Evolutionary conservation across 2,797 vertebrate species (phyloP).

Genomic region (Channa striata): DNA sequence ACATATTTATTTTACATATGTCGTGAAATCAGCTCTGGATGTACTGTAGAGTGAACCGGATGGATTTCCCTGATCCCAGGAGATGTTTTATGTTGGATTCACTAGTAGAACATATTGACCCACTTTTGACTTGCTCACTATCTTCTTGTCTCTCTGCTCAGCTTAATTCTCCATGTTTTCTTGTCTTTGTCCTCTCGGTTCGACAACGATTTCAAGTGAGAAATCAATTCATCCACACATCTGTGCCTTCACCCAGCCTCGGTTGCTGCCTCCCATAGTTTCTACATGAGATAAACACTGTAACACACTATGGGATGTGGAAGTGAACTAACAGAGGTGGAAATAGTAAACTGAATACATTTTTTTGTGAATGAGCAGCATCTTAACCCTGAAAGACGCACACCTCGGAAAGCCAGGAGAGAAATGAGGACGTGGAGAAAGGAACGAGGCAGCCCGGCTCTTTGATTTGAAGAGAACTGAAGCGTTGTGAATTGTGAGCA

Average conservation of each 20-base stretch:
- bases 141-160: constrained; percentile 22
- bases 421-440: constrained; percentile 43
- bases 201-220: constrained; percentile 17
- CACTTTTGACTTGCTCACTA: constrained; percentile 46
- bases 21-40: constrained; percentile 21
- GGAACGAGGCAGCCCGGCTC: constrained; percentile 37
- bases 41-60: constrained; percentile 14
- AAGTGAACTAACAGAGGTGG: constrained; percentile 10
- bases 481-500: constrained; percentile 59
- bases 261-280: constrained; percentile 14
- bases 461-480: constrained; percentile 72
- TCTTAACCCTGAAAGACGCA: constrained; percentile 44
- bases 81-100: constrained; percentile 44
- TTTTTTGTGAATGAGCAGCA: constrained; percentile 32
- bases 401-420: constrained; percentile 33
- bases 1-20: too few species aligned
- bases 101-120: constrained; percentile 54
- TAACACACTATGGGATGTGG: neutral
- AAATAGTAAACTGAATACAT: constrained; percentile 21
- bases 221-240: constrained; percentile 15
- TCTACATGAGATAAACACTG: constrained; percentile 16
- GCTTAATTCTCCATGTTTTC: constrained; percentile 5
- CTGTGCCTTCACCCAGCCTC: constrained; percentile 4
- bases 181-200: constrained; percentile 16
- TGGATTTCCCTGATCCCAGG: constrained; percentile 33